Evolutionary conservation across 2,797 vertebrate genomes (phyloP).

Genomic region (Otolemur crassicaudatus): DNA sequence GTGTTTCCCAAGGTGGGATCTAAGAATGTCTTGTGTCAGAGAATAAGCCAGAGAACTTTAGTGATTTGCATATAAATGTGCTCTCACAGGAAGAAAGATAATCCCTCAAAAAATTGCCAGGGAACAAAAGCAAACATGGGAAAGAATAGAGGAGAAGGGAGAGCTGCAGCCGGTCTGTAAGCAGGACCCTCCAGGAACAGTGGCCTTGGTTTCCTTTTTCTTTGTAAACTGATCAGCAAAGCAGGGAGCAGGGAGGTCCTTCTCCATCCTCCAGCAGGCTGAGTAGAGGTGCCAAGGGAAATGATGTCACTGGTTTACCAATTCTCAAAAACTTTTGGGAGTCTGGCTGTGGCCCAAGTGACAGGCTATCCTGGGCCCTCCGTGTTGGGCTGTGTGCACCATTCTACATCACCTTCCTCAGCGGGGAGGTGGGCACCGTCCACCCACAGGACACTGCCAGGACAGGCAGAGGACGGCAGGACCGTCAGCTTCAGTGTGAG

Average conservation of each 20-base stretch:
- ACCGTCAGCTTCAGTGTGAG: no score
- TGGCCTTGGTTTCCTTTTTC: not conserved
- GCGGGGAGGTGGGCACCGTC: not conserved
- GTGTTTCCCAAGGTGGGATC: not conserved
- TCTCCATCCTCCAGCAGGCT: not conserved
- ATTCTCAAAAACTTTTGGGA: not conserved
- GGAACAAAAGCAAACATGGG: not conserved
- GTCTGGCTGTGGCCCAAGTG: no score
- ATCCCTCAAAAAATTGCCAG: no score
- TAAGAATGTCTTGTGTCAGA: not conserved
- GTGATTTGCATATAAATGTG: not conserved
- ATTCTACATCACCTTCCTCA: not conserved
- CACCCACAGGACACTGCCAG: accelerated
- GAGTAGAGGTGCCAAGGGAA: not conserved
- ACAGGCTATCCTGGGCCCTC: not conserved
- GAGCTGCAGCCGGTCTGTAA: not conserved
- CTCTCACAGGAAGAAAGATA: no score
- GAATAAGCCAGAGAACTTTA: not conserved
- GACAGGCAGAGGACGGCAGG: accelerated
- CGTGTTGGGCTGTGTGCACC: accelerated
- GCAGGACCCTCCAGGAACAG: not conserved
- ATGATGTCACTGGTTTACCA: not conserved
- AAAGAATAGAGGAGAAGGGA: no score
- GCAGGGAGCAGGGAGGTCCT: not conserved
- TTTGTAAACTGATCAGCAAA: not conserved